phyloP scores from a whole-genome alignment of 2,113 vertebrate species.

The Heteronetta atricapilla region DNA sequence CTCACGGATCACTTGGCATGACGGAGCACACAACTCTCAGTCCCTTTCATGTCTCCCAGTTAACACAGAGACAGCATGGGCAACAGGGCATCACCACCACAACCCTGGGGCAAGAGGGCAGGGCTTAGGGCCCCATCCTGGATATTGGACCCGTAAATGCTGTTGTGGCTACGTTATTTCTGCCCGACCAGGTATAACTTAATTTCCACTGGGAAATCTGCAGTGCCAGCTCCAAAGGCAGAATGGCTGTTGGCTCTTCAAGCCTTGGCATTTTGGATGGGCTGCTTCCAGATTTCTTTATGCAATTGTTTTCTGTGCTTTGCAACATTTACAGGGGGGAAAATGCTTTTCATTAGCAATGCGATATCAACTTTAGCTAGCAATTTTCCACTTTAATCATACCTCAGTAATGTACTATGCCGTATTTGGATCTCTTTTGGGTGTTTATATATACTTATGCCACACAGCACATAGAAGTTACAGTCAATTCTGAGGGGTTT shows the following conservation, averaged over 20 bases:
- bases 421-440: neutral
- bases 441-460: neutral
- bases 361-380: neutral
- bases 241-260: neutral
- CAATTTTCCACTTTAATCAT: neutral
- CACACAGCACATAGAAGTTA: neutral
- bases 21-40: neutral
- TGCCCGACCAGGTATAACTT: neutral
- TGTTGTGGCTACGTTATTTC: fast-evolving
- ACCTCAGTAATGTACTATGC: neutral
- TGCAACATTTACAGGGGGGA: neutral
- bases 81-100: neutral
- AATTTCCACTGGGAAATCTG: neutral
- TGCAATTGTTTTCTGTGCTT: neutral
- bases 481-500: neutral
- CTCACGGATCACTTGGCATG: neutral
- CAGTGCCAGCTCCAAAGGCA: neutral
- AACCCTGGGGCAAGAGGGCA: neutral
- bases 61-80: fast-evolving
- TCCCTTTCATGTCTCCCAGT: neutral
- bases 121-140: neutral
- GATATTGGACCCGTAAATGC: neutral
- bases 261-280: neutral
- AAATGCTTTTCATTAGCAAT: neutral
- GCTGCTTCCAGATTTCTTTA: neutral